These are phyloP conservation scores for Anabas testudineus DNA, from an alignment of 2,797 vertebrate genomes.

Conservation along the genomic window DNA sequence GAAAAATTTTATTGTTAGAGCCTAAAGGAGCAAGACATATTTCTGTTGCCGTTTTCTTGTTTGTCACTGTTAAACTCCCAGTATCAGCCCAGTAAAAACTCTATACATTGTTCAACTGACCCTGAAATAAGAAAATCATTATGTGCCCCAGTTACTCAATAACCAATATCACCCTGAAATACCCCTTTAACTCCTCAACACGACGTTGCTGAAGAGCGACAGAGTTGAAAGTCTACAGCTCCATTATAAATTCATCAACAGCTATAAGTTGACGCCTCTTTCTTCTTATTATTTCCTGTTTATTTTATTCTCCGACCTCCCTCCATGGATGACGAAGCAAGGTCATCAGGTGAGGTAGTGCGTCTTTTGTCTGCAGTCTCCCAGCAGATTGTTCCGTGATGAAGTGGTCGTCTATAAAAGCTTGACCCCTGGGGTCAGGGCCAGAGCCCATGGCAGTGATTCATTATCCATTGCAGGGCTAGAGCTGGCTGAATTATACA, in stretches of 20 bases:
- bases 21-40: too few species aligned
- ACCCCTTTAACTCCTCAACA: neutral
- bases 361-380: conserved; percentile 76
- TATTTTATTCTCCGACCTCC: conserved; percentile 65
- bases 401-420: conserved; percentile 82
- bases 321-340: conserved; percentile 72
- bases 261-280: neutral
- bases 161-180: conserved; percentile 23
- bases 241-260: conserved; percentile 3
- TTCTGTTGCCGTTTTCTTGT: too few species aligned
- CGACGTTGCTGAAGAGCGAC: neutral
- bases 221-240: neutral
- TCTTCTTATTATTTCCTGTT: conserved; percentile 60
- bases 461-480: conserved; percentile 67
- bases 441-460: conserved; percentile 68
- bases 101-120: conserved; percentile 50
- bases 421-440: conserved; percentile 84
- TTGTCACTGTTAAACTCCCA: conserved; percentile 2
- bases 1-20: too few species aligned
- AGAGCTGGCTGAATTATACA: conserved; percentile 58
- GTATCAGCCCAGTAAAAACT: neutral
- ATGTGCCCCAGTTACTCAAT: conserved; percentile 33
- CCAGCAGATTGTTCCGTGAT: conserved; percentile 81
- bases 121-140: conserved; percentile 57
- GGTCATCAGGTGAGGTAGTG: conserved; percentile 74